phyloP scores from a whole-genome alignment of 2,888 invertebrate genomes.

The Drosophila ustulata region DNA sequence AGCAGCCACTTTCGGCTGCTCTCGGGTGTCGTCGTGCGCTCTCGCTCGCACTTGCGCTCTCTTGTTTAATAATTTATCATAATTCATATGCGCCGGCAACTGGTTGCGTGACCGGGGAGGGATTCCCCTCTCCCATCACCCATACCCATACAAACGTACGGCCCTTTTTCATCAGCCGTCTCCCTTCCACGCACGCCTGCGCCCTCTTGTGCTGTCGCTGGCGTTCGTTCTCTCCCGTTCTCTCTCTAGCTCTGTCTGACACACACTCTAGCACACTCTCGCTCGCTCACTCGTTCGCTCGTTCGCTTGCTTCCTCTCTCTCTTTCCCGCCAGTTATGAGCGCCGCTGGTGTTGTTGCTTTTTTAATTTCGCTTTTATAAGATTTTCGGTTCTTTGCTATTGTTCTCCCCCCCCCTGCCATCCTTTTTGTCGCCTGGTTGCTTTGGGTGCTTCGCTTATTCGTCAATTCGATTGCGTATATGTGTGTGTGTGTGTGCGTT shows the following conservation, averaged over 20 bases:
- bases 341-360: constrained; percentile 59
- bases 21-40: constrained; percentile 32
- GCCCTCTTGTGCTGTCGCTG: constrained; percentile 10
- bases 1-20: constrained; percentile 30
- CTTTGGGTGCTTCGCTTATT: constrained; percentile 77
- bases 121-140: background rate
- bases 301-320: constrained; percentile 6
- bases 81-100: constrained; percentile 81
- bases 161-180: constrained; percentile 61
- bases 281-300: constrained; percentile 6
- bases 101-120: constrained; percentile 63
- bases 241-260: constrained; percentile 18
- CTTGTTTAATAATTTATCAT: constrained; percentile 83
- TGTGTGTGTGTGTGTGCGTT: constrained; percentile 41
- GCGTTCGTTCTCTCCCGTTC: constrained; percentile 33
- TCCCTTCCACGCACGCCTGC: constrained; percentile 59
- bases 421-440: constrained; percentile 19
- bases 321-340: constrained; percentile 69
- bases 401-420: constrained; percentile 47
- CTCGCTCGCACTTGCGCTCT: constrained; percentile 54
- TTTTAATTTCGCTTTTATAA: constrained; percentile 81
- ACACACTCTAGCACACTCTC: background rate
- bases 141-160: constrained; percentile 44
- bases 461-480: constrained; percentile 63
- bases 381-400: constrained; percentile 72